Percentiles rank a stretch among this genome's conserved stretches.
Evolutionary conservation across 1,140 invertebrate genomes (phyloP).

Genomic region (Batillaria attramentaria): DNA sequence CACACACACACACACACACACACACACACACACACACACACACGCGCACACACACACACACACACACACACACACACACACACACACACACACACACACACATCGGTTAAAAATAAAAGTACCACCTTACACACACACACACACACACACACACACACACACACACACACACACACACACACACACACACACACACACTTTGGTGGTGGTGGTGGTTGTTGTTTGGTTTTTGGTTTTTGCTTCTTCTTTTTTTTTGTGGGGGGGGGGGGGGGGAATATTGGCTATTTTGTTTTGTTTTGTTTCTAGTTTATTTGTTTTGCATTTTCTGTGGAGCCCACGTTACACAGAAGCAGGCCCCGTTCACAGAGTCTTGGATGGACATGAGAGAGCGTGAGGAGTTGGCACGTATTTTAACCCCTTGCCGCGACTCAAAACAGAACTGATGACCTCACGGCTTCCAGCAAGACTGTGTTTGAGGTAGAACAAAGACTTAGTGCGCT

Average conservation of each 20-base stretch:
- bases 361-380: no score
- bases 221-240: background rate
- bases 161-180: background rate
- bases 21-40: slow-evolving; percentile 4
- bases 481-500: no score
- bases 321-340: no score
- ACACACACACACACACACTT: background rate
- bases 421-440: no score
- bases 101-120: no score
- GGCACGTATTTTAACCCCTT: no score
- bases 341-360: no score
- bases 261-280: background rate
- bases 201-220: background rate
- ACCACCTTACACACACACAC: slow-evolving; percentile 5
- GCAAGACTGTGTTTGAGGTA: no score
- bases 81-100: slow-evolving; percentile 15
- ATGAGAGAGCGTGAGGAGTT: no score
- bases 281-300: no score
- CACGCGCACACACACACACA: background rate
- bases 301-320: no score
- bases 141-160: background rate
- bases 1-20: slow-evolving; percentile 11
- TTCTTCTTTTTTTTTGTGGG: background rate
- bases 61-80: slow-evolving; percentile 2
- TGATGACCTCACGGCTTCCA: no score